A percentile compares a stretch with the other conserved stretches of the same genome.
These are phyloP conservation scores for Creontiades dilutus DNA, from an alignment of 2,888 invertebrate genomes.

Conservation along the genomic window DNA sequence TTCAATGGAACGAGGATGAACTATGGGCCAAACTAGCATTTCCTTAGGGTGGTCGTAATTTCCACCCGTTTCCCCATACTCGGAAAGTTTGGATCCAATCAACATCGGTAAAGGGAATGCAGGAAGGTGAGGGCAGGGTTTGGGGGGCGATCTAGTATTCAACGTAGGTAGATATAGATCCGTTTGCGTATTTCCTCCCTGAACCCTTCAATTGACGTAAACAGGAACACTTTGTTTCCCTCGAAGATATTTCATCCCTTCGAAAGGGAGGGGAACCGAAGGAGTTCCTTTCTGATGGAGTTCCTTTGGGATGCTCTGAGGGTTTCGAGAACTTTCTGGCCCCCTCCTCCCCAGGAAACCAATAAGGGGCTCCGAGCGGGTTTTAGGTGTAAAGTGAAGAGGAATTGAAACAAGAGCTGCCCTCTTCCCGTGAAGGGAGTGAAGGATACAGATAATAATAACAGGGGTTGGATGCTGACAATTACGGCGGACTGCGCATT, in stretches of 20 bases:
- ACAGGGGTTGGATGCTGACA: conserved; percentile 69
- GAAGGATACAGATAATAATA: conserved; percentile 71
- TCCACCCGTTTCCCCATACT: not conserved
- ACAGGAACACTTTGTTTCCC: conserved; percentile 62
- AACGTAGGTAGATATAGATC: conserved; percentile 16
- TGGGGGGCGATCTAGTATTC: not conserved
- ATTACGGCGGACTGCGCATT: conserved; percentile 53
- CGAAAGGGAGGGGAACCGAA: conserved; percentile 1
- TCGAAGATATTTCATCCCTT: conserved; percentile 43
- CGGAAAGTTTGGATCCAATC: not conserved
- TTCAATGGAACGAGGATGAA: not conserved
- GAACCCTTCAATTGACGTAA: conserved; percentile 40
- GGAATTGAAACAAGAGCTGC: conserved; percentile 61
- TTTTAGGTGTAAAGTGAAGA: conserved; percentile 66
- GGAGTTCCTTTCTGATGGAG: not conserved
- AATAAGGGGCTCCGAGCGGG: conserved; percentile 49
- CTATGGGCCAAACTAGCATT: not conserved
- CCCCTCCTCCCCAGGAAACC: conserved; percentile 46
- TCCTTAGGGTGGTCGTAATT: not conserved
- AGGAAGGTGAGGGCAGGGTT: not conserved
- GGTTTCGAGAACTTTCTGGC: not conserved
- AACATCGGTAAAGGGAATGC: not conserved
- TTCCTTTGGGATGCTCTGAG: conserved; percentile 13
- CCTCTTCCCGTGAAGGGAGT: conserved; percentile 20
- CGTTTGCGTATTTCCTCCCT: conserved; percentile 11